Base-by-base conservation (phyloP, 2,797 vertebrate species). In the Chromobotia macracanthus region DNA sequence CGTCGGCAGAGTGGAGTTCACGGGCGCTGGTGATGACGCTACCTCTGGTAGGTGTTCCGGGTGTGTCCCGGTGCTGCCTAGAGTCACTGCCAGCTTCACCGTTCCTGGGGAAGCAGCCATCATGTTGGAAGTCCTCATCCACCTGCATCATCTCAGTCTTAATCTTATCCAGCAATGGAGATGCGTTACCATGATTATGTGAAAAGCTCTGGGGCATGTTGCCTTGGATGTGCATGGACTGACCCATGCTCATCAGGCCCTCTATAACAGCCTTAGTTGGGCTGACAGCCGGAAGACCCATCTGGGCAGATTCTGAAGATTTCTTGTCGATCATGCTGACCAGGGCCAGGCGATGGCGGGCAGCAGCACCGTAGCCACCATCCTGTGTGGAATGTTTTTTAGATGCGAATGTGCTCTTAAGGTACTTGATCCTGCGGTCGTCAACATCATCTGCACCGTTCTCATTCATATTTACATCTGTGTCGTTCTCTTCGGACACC, bases 1-100 rank as follows among this genome's bases (percentile, higher is more conserved):
- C 94, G 5, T 98, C 96, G 12, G 89, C 80, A 0, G 95, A 94
- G 86, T 96, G 95, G 81, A 98, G 94, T 84, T 97, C 97, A 0
- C 97, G 94, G 6, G 97, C 97, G 0, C 97, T 98, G 70, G 97
- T 99, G 90, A 99, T 99, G 82, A 99, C 97, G 0, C 96, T 99
- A 89, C 96, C 90, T 48, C 97, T 93, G 9, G 96, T 96, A 0
- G 97, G 97, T 0, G 97, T 99, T 82, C 96, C 97, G 0, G 97
- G 97, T 3, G 93, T 95, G 31, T 96, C 96, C 69, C 93, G 94
- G 86, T 90, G 90, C 80, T 94, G 95, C 55, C 97, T 96, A 0
- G 90, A 90, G 0, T 94, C 87, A 0, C 91, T 87, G 28, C 86
- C 88, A 28, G 93, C 95, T 83, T 97, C 96, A 51, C 93, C 94